phyloP scores from a whole-genome alignment of 2,797 vertebrate genomes.

The Helicolenus hilgendorfi region DNA sequence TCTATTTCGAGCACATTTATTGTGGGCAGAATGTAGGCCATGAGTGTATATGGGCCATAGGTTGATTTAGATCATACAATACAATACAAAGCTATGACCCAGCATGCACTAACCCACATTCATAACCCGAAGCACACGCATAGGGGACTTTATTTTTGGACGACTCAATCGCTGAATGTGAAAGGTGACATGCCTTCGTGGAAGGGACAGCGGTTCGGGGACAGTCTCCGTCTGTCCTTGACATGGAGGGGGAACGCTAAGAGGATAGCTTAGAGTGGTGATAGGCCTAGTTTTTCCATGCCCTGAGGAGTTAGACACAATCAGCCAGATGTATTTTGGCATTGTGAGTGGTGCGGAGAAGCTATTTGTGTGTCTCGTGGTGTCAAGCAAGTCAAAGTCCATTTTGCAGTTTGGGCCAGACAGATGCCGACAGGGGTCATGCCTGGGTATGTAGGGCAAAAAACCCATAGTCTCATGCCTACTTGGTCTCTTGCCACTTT shows the following conservation, averaged over 20 bases:
- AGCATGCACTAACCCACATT: conserved; percentile 37
- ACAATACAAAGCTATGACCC: not conserved
- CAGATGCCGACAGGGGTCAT: conserved; percentile 42
- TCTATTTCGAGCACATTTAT: conserved; percentile 27
- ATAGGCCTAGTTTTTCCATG: conserved; percentile 53
- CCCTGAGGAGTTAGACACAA: conserved; percentile 70
- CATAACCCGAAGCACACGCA: conserved; percentile 3
- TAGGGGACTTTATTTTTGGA: conserved; percentile 50
- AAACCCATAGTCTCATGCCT: not conserved
- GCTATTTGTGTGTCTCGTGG: conserved; percentile 1
- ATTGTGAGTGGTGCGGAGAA: conserved; percentile 19
- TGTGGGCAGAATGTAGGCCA: conserved; percentile 43
- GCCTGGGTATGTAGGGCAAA: conserved; percentile 37
- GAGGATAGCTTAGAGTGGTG: conserved; percentile 45
- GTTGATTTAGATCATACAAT: conserved; percentile 1
- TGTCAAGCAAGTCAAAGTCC: conserved; percentile 40
- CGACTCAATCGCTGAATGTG: conserved; percentile 28
- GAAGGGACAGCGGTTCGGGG: conserved; percentile 42
- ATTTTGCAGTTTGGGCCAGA: conserved; percentile 29
- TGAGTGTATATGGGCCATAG: conserved; percentile 20
- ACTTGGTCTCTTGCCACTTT: conserved; percentile 33
- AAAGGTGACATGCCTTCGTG: conserved; percentile 46
- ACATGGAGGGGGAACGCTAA: not conserved
- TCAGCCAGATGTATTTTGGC: conserved; percentile 69
- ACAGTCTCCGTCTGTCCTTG: conserved; percentile 70